phyloP scores from a whole-genome alignment of 2,888 invertebrate species.

The Abrostola tripartita region DNA sequence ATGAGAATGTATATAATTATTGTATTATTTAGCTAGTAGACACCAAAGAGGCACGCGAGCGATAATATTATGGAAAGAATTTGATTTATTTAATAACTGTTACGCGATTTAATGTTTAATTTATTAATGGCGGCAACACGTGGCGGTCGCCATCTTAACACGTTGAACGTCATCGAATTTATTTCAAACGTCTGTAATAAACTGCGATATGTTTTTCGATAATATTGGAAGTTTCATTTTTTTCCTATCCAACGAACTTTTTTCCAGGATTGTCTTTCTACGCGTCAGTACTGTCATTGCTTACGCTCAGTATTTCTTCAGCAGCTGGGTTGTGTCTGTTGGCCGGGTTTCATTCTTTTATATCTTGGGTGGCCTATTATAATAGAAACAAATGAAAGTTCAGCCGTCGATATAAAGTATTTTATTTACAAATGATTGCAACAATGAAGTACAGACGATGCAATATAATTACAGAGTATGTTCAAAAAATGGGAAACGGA shows the following conservation, averaged over 20 bases:
- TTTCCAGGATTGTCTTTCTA: not conserved
- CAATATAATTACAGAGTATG: constrained; percentile 88
- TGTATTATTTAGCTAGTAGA: constrained; percentile 84
- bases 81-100: constrained; percentile 83
- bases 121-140: constrained; percentile 74
- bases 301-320: not conserved
- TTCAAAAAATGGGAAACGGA: constrained; percentile 86
- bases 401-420: constrained; percentile 82
- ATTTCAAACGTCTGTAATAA: constrained; percentile 75
- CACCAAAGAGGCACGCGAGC: constrained; percentile 85
- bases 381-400: constrained; percentile 35
- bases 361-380: not conserved
- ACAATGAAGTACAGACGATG: constrained; percentile 88
- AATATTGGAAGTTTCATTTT: constrained; percentile 61
- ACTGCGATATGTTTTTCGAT: constrained; percentile 76
- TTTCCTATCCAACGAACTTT: not conserved
- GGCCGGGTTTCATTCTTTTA: not conserved
- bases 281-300: not conserved
- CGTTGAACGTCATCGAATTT: constrained; percentile 75
- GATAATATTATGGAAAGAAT: constrained; percentile 68
- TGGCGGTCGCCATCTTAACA: constrained; percentile 57
- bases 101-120: constrained; percentile 84
- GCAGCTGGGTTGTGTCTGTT: not conserved
- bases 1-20: constrained; percentile 62
- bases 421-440: constrained; percentile 90